phyloP scores from a whole-genome alignment of 2,797 vertebrate genomes.

The Muscicapa comitata region DNA sequence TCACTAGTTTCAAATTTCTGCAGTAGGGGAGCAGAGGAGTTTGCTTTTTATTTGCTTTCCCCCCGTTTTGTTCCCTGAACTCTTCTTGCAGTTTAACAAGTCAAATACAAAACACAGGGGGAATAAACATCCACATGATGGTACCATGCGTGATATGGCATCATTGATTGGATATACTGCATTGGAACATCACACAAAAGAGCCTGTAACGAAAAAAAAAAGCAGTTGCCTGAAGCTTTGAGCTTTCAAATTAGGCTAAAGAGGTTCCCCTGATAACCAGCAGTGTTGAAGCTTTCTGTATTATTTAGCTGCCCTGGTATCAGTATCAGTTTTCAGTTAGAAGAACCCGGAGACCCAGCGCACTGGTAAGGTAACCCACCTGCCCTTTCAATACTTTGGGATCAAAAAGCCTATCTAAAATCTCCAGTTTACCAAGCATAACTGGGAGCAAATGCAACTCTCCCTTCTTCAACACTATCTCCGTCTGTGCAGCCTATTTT shows the following conservation, averaged over 20 bases:
- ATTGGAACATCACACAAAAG: constrained; percentile 62
- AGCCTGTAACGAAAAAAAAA: constrained; percentile 59
- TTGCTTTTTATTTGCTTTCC: constrained; percentile 39
- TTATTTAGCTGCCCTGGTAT: constrained; percentile 56
- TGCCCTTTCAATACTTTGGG: constrained; percentile 6
- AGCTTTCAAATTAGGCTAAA: constrained; percentile 79
- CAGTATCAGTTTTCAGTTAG: constrained; percentile 8
- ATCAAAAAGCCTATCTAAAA: constrained; percentile 58
- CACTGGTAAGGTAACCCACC: constrained; percentile 25
- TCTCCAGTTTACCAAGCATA: constrained; percentile 51
- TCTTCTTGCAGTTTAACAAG: constrained; percentile 76
- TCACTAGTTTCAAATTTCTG: constrained; percentile 63
- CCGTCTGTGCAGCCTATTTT: constrained; percentile 76
- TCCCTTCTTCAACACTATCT: constrained; percentile 68
- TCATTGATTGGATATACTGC: constrained; percentile 72
- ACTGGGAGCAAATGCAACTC: constrained; percentile 57
- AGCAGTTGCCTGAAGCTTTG: constrained; percentile 71
- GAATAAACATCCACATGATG: constrained; percentile 48
- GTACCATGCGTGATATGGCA: constrained; percentile 24
- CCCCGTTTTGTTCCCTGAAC: constrained; percentile 56
- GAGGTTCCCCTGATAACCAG: constrained; percentile 75
- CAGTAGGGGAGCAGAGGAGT: constrained; percentile 44
- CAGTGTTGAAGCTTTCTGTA: constrained; percentile 66
- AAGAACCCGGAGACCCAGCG: background rate
- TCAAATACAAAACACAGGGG: constrained; percentile 74